Base-by-base conservation (phyloP, 2,888 invertebrate genomes). In the Lamproptera curius region DNA sequence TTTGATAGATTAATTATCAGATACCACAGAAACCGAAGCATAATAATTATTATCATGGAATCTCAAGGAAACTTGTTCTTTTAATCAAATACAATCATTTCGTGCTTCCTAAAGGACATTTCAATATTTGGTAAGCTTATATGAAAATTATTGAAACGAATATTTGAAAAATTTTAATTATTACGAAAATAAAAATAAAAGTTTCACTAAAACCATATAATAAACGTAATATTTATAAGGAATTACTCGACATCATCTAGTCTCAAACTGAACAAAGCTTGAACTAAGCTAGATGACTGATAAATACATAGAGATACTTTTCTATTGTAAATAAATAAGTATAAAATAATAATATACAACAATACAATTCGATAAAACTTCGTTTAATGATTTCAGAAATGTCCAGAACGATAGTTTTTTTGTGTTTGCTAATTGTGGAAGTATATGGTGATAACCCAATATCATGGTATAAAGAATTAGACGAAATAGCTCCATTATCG, bases 391-490 rank as follows among this genome's bases (percentile, higher is more conserved):
- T 46, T 51, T 15, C 55, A 67, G 67, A 67, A 63, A 83, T 85
- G 85, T 72, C 67, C 54, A 63, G 40, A 31, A 4, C 59, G 26
- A 15, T 58, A 2, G 5, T 57, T 2, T 56, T 59, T 42, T 54
- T 74, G 54, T 54, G 70, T 53, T 50, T 57, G 56, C 63, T 79
- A 46, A 26, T 76, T 53, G 65, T 65, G 10, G 26, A 61, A 1
- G 61, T 57, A 1, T 58, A 48, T 2, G 69, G 67, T 23, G 79
- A 84, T 23, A 64, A 70, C 45, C 81, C 81, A 0, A 34, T 76
- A 2, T 61, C 65, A 8, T 74, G 72, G 70, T 61, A 72, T 39
- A 65, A 58, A 28, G 80, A 84, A 15, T 65, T 79, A 10, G 75
- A 76, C 13, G 72, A 73, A 5, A 26, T 59, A 4, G 10, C 26